A percentile compares a stretch with the other conserved stretches of the same genome.
phyloP scores from a whole-genome alignment of 1,140 invertebrate species.

The Tetraneura akinire region DNA sequence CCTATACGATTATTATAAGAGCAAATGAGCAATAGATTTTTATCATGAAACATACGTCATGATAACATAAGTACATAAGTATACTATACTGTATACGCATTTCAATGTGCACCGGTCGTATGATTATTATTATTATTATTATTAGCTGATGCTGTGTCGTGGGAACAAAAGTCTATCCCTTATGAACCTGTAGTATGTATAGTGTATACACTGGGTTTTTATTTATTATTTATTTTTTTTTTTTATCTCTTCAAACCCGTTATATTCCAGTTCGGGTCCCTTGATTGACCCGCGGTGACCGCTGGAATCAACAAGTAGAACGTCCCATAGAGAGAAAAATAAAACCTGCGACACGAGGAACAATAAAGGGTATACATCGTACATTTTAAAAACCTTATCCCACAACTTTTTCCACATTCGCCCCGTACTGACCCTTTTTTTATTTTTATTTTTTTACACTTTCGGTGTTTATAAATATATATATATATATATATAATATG shows the following conservation, averaged over 20 bases:
- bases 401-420: not conserved
- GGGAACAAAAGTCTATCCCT: conserved; percentile 29
- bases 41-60: too few species aligned
- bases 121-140: too few species aligned
- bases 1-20: too few species aligned
- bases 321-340: conserved; percentile 42
- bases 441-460: not conserved
- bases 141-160: conserved; percentile 28
- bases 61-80: too few species aligned
- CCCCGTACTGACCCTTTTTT: not conserved
- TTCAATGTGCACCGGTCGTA: not conserved
- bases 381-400: conserved; percentile 19
- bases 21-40: too few species aligned
- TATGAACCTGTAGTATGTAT: not conserved
- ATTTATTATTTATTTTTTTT: conserved; percentile 22
- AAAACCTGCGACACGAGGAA: conserved; percentile 42
- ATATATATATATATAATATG: not conserved
- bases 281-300: conserved; percentile 48
- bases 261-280: conserved; percentile 47
- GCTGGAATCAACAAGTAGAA: conserved; percentile 47
- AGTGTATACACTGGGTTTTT: not conserved
- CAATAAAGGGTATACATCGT: conserved; percentile 13
- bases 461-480: not conserved
- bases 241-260: conserved; percentile 19
- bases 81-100: too few species aligned